A percentile compares a stretch with the other conserved stretches of the same genome.
phyloP scores from a whole-genome alignment of 1,140 invertebrate genomes.

The Cotesia chilonis region DNA sequence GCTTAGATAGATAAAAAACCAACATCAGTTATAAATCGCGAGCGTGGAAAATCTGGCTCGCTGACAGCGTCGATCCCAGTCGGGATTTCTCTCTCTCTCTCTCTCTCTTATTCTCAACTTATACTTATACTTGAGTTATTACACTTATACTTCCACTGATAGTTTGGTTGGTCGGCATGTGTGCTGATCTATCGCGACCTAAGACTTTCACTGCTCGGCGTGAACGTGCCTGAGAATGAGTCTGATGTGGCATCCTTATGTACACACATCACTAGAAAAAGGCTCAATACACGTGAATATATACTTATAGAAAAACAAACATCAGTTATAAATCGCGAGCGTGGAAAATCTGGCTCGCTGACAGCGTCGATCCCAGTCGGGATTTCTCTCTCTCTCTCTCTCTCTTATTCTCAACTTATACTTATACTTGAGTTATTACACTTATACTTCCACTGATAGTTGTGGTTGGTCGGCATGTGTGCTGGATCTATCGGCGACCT shows the following conservation, averaged over 20 bases:
- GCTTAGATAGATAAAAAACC: neutral
- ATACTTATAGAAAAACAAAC: too few relatives aligned
- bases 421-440: neutral
- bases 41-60: slow-evolving; percentile 18
- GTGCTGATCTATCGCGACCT: neutral
- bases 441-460: neutral
- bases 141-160: neutral
- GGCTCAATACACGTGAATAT: too few relatives aligned
- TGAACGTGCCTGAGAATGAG: slow-evolving; percentile 43
- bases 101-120: neutral
- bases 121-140: neutral
- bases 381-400: neutral
- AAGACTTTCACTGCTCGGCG: slow-evolving; percentile 41
- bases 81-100: slow-evolving; percentile 2
- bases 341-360: slow-evolving; percentile 19
- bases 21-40: neutral
- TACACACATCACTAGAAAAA: slow-evolving; percentile 21
- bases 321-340: slow-evolving; percentile 1
- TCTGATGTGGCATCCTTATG: slow-evolving; percentile 35
- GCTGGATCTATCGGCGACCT: neutral
- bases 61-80: slow-evolving; percentile 2
- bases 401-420: neutral
- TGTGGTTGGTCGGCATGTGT: neutral
- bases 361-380: neutral
- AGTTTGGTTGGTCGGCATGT: neutral